Evolutionary conservation across 1,140 invertebrate species (phyloP).

Genomic region (Agrilus planipennis): DNA sequence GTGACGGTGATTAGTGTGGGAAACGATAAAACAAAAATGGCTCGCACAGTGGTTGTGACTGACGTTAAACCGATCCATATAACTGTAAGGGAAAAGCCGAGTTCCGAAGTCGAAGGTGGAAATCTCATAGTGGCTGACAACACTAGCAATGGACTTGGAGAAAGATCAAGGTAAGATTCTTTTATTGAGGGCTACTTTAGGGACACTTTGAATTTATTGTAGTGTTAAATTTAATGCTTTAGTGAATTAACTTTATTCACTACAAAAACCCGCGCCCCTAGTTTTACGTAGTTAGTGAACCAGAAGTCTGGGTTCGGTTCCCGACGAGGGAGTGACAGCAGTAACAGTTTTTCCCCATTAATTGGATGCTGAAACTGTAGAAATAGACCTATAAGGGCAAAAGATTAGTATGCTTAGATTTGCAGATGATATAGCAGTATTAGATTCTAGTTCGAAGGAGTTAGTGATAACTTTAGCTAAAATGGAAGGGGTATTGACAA

Average conservation of each 20-base stretch:
- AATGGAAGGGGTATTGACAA: too few relatives aligned
- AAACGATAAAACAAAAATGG: constrained; percentile 21
- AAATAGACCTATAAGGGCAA: too few relatives aligned
- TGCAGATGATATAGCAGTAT: too few relatives aligned
- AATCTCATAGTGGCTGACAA: constrained; percentile 25
- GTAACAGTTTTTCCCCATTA: too few relatives aligned
- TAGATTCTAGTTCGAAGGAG: too few relatives aligned
- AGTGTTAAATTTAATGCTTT: not conserved
- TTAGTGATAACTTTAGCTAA: too few relatives aligned
- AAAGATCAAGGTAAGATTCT: constrained; percentile 26
- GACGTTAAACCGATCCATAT: constrained; percentile 32
- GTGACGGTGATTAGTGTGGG: constrained; percentile 16
- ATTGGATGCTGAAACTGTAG: too few relatives aligned
- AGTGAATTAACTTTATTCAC: not conserved
- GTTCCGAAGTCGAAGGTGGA: constrained; percentile 30
- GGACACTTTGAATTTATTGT: not conserved
- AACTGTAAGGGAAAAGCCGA: constrained; percentile 28
- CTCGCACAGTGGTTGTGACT: constrained; percentile 23
- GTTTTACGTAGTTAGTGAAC: too few relatives aligned
- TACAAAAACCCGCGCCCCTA: too few relatives aligned
- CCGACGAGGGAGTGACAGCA: too few relatives aligned
- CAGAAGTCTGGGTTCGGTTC: too few relatives aligned
- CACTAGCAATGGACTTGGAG: constrained; percentile 27
- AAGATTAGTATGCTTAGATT: too few relatives aligned
- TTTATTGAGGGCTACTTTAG: not conserved